Evolutionary conservation across 2,113 vertebrate species (phyloP), one percentile per base, ranked within the genome.

Genomic region (Nothoprocta perdicaria): DNA sequence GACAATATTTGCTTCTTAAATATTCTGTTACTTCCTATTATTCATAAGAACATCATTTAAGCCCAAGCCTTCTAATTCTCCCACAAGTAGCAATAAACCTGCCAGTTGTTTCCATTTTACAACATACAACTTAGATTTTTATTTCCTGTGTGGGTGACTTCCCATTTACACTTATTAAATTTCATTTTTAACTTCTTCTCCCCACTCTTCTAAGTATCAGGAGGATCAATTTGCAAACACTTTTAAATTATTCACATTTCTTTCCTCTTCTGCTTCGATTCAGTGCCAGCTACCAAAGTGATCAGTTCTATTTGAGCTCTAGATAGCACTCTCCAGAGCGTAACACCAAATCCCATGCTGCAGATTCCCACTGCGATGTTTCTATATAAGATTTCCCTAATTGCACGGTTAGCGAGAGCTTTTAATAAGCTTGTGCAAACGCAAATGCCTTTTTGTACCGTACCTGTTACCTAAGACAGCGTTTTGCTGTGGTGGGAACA

Each of bases 371-470:
- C 65, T 50, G 63, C 92, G 67, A 63, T 31, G 9, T 18, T 24
- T 55, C 45, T 66, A 48, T 65, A 90, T 80, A 94, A 93, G 90
- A 92, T 86, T 84, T n/a, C 68, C 21, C 88, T 86, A 86, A 74
- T 80, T 93, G 79, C 45, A 31, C 22, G 67, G 40, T 22, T 76
- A 81, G 31, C 24, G 41, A 65, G 46, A 76, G 68, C 23, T 87
- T 80, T 46, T 46, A 80, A 75, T 10, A 66, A 73, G 43, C 63
- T 22, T 67, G 11, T 41, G 11, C 35, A 33, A 82, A 71, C 19
- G 57, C 21, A 87, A 95, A 67, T 21, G 8, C 10, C 63, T 75
- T 93, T 89, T 67, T 26, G 48, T 38, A 80, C 63, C 6, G 58
- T 7, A 53, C 72, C 57, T 48, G 2, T 53, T 88, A 6, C 38